These are phyloP conservation scores for Ia io DNA, from an alignment of 2,113 vertebrate genomes.

Conservation along the genomic window DNA sequence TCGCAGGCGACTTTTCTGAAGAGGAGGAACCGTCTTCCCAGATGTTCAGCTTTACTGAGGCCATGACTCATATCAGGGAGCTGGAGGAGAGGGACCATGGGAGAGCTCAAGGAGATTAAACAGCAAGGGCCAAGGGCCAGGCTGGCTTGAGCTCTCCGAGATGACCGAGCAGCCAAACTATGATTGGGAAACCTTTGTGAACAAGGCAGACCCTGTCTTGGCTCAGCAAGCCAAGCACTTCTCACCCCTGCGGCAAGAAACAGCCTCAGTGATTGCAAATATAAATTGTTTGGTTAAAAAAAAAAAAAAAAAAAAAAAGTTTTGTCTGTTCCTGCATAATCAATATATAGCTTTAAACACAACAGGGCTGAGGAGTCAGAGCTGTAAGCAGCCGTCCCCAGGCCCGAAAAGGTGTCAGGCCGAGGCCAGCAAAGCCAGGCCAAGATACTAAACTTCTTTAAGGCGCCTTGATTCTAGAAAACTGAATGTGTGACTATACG, in stretches of 20 bases:
- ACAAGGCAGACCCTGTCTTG: slow-evolving; percentile 73
- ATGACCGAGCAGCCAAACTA: slow-evolving; percentile 82
- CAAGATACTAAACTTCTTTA: background rate
- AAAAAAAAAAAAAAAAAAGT: background rate
- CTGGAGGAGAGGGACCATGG: slow-evolving; percentile 80
- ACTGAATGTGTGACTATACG: background rate
- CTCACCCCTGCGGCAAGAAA: slow-evolving; percentile 64
- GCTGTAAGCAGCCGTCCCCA: background rate
- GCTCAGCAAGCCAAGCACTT: slow-evolving; percentile 74
- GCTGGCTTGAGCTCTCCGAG: slow-evolving; percentile 78
- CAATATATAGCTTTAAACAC: background rate
- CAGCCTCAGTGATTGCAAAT: slow-evolving; percentile 74
- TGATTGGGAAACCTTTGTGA: slow-evolving; percentile 82
- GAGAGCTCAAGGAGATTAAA: slow-evolving; percentile 81
- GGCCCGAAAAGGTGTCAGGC: background rate
- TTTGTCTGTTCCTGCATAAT: background rate
- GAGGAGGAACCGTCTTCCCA: slow-evolving; percentile 82
- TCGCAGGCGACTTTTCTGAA: slow-evolving; percentile 59
- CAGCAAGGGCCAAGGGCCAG: slow-evolving; percentile 76
- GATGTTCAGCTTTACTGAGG: slow-evolving; percentile 81
- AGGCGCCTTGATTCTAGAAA: background rate
- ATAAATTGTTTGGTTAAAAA: slow-evolving; percentile 54
- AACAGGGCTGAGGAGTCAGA: background rate
- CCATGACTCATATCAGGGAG: slow-evolving; percentile 80
- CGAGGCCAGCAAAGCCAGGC: background rate